These are phyloP conservation scores for Pelochelys cantorii DNA, from an alignment of 2,797 vertebrate species.

Conservation along the genomic window DNA sequence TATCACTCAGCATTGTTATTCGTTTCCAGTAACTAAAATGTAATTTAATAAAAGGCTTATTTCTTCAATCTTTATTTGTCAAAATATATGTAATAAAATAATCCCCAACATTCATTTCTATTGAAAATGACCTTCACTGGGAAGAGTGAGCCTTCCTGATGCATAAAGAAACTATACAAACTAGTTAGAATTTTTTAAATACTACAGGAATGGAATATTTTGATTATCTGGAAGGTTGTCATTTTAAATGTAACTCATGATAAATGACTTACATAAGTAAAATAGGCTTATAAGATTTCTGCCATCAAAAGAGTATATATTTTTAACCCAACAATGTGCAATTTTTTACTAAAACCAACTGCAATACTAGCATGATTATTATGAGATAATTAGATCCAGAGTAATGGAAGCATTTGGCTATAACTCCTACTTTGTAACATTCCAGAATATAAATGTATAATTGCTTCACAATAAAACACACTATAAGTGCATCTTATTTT, in stretches of 20 bases:
- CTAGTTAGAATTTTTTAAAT: background rate
- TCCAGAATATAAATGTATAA: constrained; percentile 40
- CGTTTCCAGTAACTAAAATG: background rate
- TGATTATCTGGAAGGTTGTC: background rate
- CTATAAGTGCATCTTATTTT: constrained; percentile 28
- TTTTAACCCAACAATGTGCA: constrained; percentile 1
- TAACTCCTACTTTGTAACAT: background rate
- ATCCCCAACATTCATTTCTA: background rate
- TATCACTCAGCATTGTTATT: background rate
- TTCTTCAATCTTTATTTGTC: background rate
- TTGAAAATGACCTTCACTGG: background rate
- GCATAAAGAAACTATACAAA: background rate
- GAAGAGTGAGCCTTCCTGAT: background rate
- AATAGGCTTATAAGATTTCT: background rate
- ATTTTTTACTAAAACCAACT: constrained; percentile 37
- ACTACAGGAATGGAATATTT: background rate
- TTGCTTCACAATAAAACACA: constrained; percentile 30
- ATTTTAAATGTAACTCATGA: background rate
- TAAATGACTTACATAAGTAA: background rate
- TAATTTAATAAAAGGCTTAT: background rate
- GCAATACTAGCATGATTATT: constrained; percentile 31
- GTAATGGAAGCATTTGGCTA: constrained; percentile 39
- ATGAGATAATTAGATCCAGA: constrained; percentile 53
- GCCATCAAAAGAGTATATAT: background rate
- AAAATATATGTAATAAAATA: background rate